Conservation (phyloP, 2,113 vertebrate genomes). For the Cairina moschata region DNA sequence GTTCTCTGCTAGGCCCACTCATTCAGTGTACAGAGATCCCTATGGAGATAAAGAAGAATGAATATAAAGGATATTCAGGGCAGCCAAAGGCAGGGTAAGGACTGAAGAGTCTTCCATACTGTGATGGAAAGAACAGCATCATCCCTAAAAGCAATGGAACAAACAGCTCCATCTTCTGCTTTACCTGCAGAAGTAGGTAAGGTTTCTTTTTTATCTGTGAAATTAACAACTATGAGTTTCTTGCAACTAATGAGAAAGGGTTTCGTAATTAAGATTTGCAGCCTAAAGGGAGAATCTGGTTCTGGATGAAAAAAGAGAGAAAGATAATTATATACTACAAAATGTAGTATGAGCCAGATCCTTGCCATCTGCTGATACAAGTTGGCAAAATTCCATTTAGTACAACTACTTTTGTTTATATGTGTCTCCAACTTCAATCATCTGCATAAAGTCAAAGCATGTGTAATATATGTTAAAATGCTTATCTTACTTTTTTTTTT, state of each 20-base stretch:
- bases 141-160: background rate
- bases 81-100: background rate
- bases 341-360: constrained; percentile 9
- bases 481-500: background rate
- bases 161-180: background rate
- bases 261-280: constrained; percentile 52
- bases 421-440: background rate
- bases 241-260: constrained; percentile 18
- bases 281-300: constrained; percentile 39
- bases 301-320: constrained; percentile 21
- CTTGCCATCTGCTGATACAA: constrained; percentile 49
- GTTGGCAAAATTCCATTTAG: constrained; percentile 13
- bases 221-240: background rate
- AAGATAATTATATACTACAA: constrained; percentile 45
- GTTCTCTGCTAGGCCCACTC: background rate
- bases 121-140: background rate
- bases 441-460: background rate
- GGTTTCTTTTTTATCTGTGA: constrained; percentile 24
- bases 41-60: background rate
- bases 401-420: constrained; percentile 20
- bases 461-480: background rate
- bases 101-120: background rate
- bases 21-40: background rate
- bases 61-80: constrained; percentile 15
- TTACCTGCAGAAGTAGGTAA: constrained; percentile 34